Evolutionary conservation across 1,140 invertebrate genomes (phyloP).

Genomic region (Zaprionus kolodkinae): DNA sequence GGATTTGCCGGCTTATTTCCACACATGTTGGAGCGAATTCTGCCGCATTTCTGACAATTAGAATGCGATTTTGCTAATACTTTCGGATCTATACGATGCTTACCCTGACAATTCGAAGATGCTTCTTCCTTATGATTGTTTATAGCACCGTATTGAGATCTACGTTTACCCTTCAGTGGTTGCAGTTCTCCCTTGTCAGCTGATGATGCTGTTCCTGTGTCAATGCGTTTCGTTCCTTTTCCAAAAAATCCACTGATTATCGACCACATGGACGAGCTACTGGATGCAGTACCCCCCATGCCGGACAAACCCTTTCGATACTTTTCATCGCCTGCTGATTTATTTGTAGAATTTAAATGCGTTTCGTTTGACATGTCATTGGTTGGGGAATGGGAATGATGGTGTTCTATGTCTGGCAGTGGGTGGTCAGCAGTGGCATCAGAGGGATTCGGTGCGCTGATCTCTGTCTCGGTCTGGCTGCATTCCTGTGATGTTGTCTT

Average conservation of each 20-base stretch:
- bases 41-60: conserved; percentile 30
- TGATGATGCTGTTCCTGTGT: background rate
- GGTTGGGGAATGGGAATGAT: background rate
- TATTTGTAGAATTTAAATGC: conserved; percentile 53
- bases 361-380: conserved; percentile 45
- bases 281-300: background rate
- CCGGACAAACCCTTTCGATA: conserved; percentile 28
- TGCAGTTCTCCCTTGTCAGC: background rate
- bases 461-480: background rate
- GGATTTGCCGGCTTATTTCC: background rate
- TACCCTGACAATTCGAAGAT: conserved; percentile 1
- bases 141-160: conserved; percentile 8
- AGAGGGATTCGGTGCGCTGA: background rate
- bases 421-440: background rate
- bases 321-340: conserved; percentile 48
- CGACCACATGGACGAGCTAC: conserved; percentile 29
- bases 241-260: conserved; percentile 14
- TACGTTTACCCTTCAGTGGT: background rate
- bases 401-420: background rate
- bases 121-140: background rate
- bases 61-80: background rate
- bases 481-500: background rate
- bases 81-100: background rate
- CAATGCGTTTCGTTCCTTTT: background rate
- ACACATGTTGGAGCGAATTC: background rate